These are phyloP conservation scores for Dynastes maya DNA, from an alignment of 2,888 invertebrate genomes.

Conservation along the genomic window DNA sequence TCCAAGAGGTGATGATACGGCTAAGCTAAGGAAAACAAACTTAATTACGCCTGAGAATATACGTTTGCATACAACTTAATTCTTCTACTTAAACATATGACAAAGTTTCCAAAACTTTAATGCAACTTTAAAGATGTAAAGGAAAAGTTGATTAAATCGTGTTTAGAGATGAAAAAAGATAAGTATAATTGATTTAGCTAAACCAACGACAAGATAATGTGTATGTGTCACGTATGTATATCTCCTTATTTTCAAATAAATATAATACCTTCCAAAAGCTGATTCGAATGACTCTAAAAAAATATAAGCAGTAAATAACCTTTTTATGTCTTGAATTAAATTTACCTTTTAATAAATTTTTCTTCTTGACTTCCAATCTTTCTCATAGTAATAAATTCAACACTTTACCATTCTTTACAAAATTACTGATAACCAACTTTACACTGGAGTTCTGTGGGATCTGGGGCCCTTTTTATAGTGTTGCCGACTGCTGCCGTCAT, in stretches of 20 bases:
- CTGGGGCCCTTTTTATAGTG: slow-evolving; percentile 42
- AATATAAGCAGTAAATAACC: no score
- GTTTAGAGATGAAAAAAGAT: neutral
- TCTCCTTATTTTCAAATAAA: neutral
- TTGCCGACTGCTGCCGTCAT: slow-evolving; percentile 21
- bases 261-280: no score
- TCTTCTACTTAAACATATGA: neutral
- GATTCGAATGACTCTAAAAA: no score
- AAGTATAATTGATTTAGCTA: neutral
- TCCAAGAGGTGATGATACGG: slow-evolving; percentile 28
- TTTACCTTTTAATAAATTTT: no score
- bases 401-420: slow-evolving; percentile 2
- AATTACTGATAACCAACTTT: slow-evolving; percentile 21
- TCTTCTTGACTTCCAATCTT: no score
- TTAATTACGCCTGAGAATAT: slow-evolving; percentile 28
- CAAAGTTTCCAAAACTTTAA: slow-evolving; percentile 10
- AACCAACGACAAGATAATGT: slow-evolving; percentile 4
- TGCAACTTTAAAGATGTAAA: neutral
- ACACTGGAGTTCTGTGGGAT: slow-evolving; percentile 23
- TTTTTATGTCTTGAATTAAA: no score
- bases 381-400: neutral
- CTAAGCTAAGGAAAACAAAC: slow-evolving; percentile 19
- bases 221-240: slow-evolving; percentile 21
- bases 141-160: neutral
- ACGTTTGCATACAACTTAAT: slow-evolving; percentile 8